Percentiles rank a stretch among this genome's conserved stretches.
These are phyloP conservation scores for Psettodes erumei DNA, from an alignment of 2,113 vertebrate species.

Conservation along the genomic window DNA sequence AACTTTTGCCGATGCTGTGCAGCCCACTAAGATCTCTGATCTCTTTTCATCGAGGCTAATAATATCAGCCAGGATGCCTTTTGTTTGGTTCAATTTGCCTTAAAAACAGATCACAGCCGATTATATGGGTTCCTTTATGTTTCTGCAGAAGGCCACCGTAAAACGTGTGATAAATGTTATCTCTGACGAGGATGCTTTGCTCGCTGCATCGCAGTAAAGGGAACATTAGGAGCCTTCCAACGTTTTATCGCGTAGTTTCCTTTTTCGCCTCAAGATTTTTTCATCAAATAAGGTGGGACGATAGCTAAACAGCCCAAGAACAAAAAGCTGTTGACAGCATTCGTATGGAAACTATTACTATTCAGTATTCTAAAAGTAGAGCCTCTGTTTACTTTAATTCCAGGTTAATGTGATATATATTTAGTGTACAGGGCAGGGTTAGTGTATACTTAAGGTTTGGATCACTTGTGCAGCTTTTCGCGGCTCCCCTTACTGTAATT, in stretches of 20 bases:
- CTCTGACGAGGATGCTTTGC: not conserved
- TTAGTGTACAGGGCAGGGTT: slow-evolving; percentile 61
- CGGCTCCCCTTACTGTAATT: slow-evolving; percentile 74
- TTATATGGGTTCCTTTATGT: not conserved
- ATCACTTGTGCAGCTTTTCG: slow-evolving; percentile 69
- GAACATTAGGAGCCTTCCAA: not conserved
- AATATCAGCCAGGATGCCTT: slow-evolving; percentile 5
- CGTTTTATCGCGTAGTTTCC: slow-evolving; percentile 8
- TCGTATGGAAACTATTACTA: slow-evolving; percentile 47
- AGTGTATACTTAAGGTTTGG: slow-evolving; percentile 77
- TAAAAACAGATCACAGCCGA: not conserved
- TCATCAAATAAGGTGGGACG: not conserved
- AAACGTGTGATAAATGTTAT: not conserved
- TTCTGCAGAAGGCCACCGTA: not conserved
- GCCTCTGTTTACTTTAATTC: slow-evolving; percentile 63
- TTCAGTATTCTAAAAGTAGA: slow-evolving; percentile 53
- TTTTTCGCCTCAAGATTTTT: not conserved
- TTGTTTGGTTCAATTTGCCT: slow-evolving; percentile 21
- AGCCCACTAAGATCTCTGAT: slow-evolving; percentile 7
- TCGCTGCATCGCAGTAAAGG: not conserved
- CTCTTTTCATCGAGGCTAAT: not conserved
- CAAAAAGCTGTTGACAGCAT: slow-evolving; percentile 24
- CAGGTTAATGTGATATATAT: slow-evolving; percentile 66
- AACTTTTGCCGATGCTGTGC: slow-evolving; percentile 18
- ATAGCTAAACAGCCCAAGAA: slow-evolving; percentile 3